A percentile compares a stretch with the other conserved stretches of the same genome.
Evolutionary conservation across 1,140 invertebrate genomes (phyloP).

Genomic region (Aphaenogaster ashmeadi): DNA sequence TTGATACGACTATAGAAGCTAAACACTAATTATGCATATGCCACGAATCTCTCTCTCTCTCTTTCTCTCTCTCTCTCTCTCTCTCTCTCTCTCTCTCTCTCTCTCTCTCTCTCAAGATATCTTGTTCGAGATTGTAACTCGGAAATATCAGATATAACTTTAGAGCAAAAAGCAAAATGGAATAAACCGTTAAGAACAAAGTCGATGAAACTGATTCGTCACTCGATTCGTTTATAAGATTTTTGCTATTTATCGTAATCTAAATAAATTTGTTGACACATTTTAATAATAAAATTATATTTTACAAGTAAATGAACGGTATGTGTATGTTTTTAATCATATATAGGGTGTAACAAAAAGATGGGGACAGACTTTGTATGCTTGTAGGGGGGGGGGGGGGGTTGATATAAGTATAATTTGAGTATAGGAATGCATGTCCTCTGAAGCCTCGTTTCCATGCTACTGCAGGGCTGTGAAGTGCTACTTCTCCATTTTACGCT

Average conservation of each 20-base stretch:
- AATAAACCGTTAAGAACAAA: background rate
- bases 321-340: background rate
- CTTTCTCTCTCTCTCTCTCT: too few relatives aligned
- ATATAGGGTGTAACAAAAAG: too few relatives aligned
- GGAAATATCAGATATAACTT: background rate
- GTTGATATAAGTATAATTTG: too few relatives aligned
- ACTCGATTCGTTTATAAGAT: background rate
- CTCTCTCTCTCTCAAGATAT: background rate
- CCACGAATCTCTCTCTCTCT: background rate
- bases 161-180: background rate
- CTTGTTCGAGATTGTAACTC: background rate
- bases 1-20: conserved; percentile 13
- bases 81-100: too few relatives aligned
- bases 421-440: too few relatives aligned
- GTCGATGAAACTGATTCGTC: background rate
- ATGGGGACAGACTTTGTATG: too few relatives aligned
- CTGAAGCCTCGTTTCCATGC: too few relatives aligned
- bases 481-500: too few relatives aligned
- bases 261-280: background rate
- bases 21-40: conserved; percentile 27
- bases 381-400: too few relatives aligned
- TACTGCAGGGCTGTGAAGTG: too few relatives aligned
- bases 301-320: background rate
- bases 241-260: background rate
- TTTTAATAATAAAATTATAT: background rate